A percentile compares a stretch with the other conserved stretches of the same genome.
phyloP scores from a whole-genome alignment of 2,113 vertebrate species.

The Parus major region DNA sequence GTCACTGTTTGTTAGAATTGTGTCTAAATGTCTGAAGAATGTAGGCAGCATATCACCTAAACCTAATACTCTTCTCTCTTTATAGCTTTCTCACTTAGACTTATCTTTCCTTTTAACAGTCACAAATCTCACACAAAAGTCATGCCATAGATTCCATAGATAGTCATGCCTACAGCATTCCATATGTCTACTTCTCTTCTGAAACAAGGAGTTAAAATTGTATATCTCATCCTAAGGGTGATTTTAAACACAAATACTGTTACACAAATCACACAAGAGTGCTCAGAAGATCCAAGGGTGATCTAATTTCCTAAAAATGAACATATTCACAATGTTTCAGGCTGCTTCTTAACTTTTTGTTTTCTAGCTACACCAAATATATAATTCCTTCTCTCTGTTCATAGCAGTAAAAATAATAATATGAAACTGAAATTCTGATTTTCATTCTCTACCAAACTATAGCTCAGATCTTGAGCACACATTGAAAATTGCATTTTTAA shows the following conservation, averaged over 20 bases:
- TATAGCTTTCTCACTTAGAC: neutral
- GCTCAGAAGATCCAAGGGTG: neutral
- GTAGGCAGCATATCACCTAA: neutral
- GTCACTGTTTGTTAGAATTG: neutral
- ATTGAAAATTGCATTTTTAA: neutral
- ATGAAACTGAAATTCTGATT: neutral
- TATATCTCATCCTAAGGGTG: neutral
- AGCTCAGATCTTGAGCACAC: neutral
- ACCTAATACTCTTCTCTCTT: neutral
- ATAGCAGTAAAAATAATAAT: neutral
- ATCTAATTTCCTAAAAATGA: neutral
- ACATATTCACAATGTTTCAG: neutral
- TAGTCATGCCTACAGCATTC: constrained; percentile 29
- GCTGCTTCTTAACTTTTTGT: neutral
- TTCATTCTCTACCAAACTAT: neutral
- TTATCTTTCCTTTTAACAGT: neutral
- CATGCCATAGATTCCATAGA: constrained; percentile 13
- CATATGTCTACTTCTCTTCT: constrained; percentile 10
- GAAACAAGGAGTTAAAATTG: constrained; percentile 20
- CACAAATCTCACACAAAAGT: neutral
- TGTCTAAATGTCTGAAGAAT: neutral
- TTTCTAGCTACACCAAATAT: neutral
- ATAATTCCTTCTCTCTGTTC: neutral
- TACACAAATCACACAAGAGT: neutral
- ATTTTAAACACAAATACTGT: neutral